Conservation (phyloP, 2,113 vertebrate genomes). For the Brachypodius melanocephalos region DNA sequence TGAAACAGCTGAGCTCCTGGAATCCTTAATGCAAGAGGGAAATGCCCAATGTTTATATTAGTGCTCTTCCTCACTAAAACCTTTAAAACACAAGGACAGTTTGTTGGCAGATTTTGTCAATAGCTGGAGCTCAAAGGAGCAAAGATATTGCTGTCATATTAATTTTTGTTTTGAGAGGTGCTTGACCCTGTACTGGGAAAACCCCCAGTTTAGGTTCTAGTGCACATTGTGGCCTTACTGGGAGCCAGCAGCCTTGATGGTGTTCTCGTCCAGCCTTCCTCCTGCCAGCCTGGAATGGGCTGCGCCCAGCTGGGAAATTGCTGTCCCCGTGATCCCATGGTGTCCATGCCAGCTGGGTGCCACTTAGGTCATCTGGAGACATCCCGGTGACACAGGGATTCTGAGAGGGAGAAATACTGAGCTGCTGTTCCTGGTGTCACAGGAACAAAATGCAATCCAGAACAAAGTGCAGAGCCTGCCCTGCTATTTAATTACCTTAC, state of each 20-base stretch:
- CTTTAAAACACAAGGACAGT: conserved; percentile 46
- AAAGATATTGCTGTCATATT: not conserved
- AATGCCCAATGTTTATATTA: not conserved
- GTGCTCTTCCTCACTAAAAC: not conserved
- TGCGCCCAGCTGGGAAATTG: not conserved
- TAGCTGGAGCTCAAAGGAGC: not conserved
- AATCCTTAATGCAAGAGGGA: conserved; percentile 8
- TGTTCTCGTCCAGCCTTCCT: not conserved
- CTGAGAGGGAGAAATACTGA: fast-evolving
- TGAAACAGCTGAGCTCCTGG: conserved; percentile 61
- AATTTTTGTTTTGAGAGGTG: not conserved
- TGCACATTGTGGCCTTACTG: not conserved
- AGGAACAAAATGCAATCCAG: not conserved
- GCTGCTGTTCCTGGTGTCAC: not conserved
- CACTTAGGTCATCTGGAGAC: not conserved
- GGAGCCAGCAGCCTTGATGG: not conserved
- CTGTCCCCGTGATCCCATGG: not conserved
- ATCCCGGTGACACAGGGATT: not conserved
- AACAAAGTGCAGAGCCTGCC: not conserved
- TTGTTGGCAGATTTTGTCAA: conserved; percentile 20
- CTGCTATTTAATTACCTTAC: not conserved
- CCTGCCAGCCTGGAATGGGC: not conserved
- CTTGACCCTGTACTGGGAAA: not conserved
- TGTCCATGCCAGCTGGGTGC: not conserved
- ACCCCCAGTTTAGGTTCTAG: not conserved